Conservation (phyloP, 2,113 vertebrate genomes). For the Sinosuthora webbiana region DNA sequence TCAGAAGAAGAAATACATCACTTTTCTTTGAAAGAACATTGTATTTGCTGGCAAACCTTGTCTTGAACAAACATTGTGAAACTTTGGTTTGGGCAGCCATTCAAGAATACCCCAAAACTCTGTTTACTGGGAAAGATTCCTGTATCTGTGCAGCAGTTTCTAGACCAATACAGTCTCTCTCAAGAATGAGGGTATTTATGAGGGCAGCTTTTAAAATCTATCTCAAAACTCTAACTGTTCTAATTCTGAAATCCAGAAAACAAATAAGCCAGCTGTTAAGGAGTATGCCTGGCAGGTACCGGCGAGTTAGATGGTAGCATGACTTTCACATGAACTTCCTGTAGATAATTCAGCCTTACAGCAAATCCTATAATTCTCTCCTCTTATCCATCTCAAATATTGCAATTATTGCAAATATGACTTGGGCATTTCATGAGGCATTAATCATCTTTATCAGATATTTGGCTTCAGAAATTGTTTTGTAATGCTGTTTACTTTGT, state of each 20-base stretch:
- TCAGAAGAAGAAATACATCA: neutral
- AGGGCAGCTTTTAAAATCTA: neutral
- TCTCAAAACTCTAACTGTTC: neutral
- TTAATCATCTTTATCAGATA: constrained; percentile 66
- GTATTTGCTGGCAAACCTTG: neutral
- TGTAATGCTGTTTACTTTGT: constrained; percentile 63
- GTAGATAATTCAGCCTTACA: constrained; percentile 36
- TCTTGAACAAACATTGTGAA: constrained; percentile 5
- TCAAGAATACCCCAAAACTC: neutral
- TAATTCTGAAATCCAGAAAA: neutral
- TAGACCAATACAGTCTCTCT: neutral
- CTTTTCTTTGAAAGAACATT: neutral
- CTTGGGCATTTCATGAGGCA: constrained; percentile 36
- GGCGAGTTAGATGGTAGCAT: neutral
- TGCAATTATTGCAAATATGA: constrained; percentile 56
- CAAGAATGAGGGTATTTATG: neutral
- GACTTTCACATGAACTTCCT: constrained; percentile 61
- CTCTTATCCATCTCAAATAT: constrained; percentile 65
- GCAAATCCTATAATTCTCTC: constrained; percentile 51
- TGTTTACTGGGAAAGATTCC: neutral
- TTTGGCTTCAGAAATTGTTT: constrained; percentile 58
- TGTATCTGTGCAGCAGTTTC: neutral
- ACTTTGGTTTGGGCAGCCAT: neutral
- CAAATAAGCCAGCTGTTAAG: neutral
- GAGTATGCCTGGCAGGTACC: constrained; percentile 1